phyloP scores from a whole-genome alignment of 1,140 invertebrate species.

The Eueides isabella region DNA sequence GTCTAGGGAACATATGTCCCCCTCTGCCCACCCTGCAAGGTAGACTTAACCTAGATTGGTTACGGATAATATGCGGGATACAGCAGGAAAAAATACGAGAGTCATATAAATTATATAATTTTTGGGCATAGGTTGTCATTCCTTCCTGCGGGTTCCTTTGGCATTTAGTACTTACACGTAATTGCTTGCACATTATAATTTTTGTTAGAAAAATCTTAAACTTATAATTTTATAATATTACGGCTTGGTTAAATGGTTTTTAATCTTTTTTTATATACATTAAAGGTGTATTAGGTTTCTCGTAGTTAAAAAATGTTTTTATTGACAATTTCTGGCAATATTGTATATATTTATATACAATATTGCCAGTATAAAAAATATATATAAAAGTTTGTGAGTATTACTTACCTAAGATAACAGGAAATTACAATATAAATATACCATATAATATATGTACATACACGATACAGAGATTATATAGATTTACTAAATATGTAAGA shows the following conservation, averaged over 20 bases:
- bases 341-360: too few species aligned
- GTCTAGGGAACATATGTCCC: too few species aligned
- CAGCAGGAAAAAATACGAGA: too few species aligned
- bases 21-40: too few species aligned
- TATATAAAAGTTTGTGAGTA: neutral
- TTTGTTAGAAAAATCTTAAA: neutral
- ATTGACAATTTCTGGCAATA: too few species aligned
- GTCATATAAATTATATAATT: neutral
- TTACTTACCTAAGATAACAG: neutral
- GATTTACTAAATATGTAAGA: too few species aligned
- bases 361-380: neutral
- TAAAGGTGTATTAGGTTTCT: neutral
- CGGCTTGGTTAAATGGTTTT: neutral
- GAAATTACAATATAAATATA: too few species aligned
- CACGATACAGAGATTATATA: neutral
- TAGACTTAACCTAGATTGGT: too few species aligned
- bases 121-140: neutral
- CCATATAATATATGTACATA: neutral
- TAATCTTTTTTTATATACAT: neutral
- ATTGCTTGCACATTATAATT: conserved; percentile 12
- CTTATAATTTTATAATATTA: neutral
- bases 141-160: conserved; percentile 8
- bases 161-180: conserved; percentile 19
- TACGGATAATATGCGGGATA: too few species aligned
- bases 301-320: neutral